Conservation (phyloP, 2,113 vertebrate genomes). For the Dipodomys ordii region DNA sequence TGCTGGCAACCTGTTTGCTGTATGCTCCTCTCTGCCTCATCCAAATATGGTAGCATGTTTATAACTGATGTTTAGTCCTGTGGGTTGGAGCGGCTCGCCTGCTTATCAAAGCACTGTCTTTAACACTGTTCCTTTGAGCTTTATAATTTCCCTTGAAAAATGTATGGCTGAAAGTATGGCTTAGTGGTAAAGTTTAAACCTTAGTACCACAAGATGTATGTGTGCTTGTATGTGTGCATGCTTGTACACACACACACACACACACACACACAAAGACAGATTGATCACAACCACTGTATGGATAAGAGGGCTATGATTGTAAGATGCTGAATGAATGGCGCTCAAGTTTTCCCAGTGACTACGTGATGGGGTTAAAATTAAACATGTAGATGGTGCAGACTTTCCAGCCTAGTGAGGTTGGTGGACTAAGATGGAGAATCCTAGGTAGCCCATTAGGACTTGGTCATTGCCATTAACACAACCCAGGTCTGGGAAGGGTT, state of each 20-base stretch:
- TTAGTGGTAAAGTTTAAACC: neutral
- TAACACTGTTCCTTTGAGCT: neutral
- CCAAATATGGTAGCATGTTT: neutral
- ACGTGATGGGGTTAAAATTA: neutral
- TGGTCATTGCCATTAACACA: neutral
- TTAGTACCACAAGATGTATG: neutral
- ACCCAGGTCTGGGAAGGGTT: neutral
- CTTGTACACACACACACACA: too few species aligned
- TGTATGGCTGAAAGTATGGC: too few species aligned
- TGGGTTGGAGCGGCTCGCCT: neutral
- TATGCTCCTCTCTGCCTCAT: neutral
- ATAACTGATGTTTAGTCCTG: neutral
- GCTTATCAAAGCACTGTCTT: neutral
- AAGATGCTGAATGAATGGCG: neutral
- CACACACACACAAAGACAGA: neutral
- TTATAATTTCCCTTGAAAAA: neutral
- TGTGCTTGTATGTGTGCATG: too few species aligned
- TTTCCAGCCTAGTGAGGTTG: neutral
- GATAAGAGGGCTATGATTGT: neutral
- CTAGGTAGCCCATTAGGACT: accelerated
- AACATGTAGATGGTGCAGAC: neutral
- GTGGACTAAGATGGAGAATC: neutral
- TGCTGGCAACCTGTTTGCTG: too few species aligned
- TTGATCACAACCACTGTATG: neutral
- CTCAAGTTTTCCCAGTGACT: neutral